Evolutionary conservation across 2,113 vertebrate genomes (phyloP), one percentile per base, ranked within the genome.

Genomic region (Saguinus imperator): DNA sequence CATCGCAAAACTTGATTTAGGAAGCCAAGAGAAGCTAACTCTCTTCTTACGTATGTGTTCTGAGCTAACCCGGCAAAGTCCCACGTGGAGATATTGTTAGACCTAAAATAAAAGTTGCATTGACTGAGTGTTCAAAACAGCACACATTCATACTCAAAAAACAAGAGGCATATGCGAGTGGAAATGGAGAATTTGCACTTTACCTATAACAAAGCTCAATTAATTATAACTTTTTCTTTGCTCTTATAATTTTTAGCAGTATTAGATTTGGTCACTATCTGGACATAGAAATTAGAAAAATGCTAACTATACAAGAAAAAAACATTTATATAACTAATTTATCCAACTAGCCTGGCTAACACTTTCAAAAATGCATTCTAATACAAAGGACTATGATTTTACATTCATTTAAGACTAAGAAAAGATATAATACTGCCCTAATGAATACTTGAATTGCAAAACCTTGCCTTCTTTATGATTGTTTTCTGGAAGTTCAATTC

Each of bases 51-150:
- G 27, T 1, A 55, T 84, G 66, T 58, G 6, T 57, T 96, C 5
- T 81, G 82, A 82, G 14, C 80, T 58, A 93, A 84, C 61, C 87
- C 93, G 0, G 0, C 0, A 72, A 23, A 43, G 70, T 3, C 61
- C 0, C 76, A 55, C 72, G 83, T 21, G 64, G 12, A 40, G 27
- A 17, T 96, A 73, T 57, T 89, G 55, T 90, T 95, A 93, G 21
- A 80, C 27, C 18, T 37, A 81, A n/a, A 81, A 57, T 68, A 79
- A 94, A 94, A 91, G 70, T 21, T 96, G 64, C 1, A 64, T 52
- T 96, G 91, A 89, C 4, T 88, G 18, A 79, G 17, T 94, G 9
- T 81, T 91, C 25, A 73, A 79, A 94, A 73, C 32, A 92, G 77
- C n/a, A 77, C 13, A 43, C 86, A 61, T 61, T 90, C 73, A 83